phyloP scores from a whole-genome alignment of 37 sponge, comb jelly and placozoan genomes.

The Halisarca cf. caerulea region DNA sequence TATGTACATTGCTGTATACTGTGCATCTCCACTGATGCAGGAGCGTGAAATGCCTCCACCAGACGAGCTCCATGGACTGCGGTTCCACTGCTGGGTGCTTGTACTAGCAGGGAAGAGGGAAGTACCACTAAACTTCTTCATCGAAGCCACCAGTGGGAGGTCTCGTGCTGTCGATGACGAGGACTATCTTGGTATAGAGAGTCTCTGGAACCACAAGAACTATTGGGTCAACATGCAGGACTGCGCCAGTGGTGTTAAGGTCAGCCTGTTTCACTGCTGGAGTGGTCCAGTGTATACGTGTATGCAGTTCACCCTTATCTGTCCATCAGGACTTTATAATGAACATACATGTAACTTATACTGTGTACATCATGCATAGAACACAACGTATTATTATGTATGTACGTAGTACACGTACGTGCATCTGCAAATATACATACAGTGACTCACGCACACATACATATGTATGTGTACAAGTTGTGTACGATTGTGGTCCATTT shows the following conservation, averaged over 20 bases:
- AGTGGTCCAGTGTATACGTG: neutral
- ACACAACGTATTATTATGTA: neutral
- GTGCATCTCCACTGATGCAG: conserved; percentile 4
- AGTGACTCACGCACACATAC: too few relatives aligned
- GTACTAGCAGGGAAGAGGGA: conserved; percentile 94
- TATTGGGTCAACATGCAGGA: conserved; percentile 99
- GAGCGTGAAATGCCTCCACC: conserved; percentile 70
- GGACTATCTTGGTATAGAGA: conserved; percentile 91
- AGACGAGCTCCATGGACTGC: conserved; percentile 82
- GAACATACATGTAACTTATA: neutral
- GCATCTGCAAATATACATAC: too few relatives aligned
- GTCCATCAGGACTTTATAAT: neutral
- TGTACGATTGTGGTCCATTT: too few relatives aligned
- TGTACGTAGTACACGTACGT: conserved; percentile 12
- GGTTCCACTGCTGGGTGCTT: conserved; percentile 96
- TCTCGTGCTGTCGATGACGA: conserved; percentile 55
- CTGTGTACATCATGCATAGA: too few relatives aligned
- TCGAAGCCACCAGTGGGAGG: conserved; percentile 92
- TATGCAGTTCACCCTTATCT: too few relatives aligned
- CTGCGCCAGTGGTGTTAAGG: conserved; percentile 89
- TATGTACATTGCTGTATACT: neutral
- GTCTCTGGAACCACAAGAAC: conserved; percentile 92
- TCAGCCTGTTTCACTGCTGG: conserved; percentile 18
- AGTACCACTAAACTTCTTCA: conserved; percentile 92
- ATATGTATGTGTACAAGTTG: too few relatives aligned